Base-by-base conservation (phyloP, 2,797 vertebrate species). In the Gymnothorax javanicus region DNA sequence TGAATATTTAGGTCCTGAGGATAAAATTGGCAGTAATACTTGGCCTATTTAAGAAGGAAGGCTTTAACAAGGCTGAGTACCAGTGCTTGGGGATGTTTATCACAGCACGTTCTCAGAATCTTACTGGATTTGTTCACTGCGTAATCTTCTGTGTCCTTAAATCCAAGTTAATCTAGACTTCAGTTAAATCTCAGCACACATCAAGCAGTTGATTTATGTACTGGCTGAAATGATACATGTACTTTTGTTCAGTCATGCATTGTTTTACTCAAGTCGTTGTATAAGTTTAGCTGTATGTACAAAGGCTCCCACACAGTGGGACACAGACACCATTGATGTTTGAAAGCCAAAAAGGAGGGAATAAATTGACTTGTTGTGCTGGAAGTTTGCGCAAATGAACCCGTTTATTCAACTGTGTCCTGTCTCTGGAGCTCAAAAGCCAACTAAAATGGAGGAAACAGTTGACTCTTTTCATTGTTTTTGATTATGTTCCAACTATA, bases 221-320 rank as follows among this genome's bases (percentile, higher is more conserved):
- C 59, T 60, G 83, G 58, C 20, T 84, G 86, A 33, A 62, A 69
- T 87, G 50, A 52, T 56, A 59, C 15, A 62, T 73, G 64, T 83
- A 64, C 56, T 56, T 52, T n/a, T n/a, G n/a, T n/a, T n/a, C n/a
- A n/a, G 77, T 81, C 27, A 83, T 87, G 87, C 92, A 93, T 89
- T n/a, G 77, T 81, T n/a, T n/a, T 81, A 7, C 52, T 5, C 52
- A 25, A 52, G 52, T 50, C 23, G 88, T 67, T n/a, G 87, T 85
- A 88, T 84, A 67, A 81, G 86, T 82, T 84, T 83, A 79, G 86
- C 87, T 54, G 59, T 73, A 54, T 86, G 77, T 83, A 93, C 93
- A 93, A 92, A 88, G 89, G 86, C 27, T 43, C 33, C 33, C 33
- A 43, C 33, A 43, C 33, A 43, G 33, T 43, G 33, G 33, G 33